A percentile compares a stretch with the other conserved stretches of the same genome.
These are phyloP conservation scores for Cephus pygmeus DNA, from an alignment of 2,888 invertebrate species.

Conservation along the genomic window DNA sequence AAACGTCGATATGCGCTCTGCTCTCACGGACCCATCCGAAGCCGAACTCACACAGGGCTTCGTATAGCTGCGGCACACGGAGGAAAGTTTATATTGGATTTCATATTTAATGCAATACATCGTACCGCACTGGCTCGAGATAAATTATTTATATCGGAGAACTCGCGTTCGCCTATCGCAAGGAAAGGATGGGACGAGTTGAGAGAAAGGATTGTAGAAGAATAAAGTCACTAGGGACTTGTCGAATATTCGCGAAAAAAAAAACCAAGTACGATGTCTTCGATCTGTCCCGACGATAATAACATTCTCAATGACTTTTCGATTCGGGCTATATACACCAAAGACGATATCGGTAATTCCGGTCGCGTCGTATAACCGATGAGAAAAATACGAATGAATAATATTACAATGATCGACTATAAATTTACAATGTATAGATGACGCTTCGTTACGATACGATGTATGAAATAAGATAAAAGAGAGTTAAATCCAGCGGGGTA, in stretches of 20 bases:
- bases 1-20: constrained; percentile 42
- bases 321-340: not conserved
- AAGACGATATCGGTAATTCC: not conserved
- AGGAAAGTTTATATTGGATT: constrained; percentile 60
- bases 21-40: constrained; percentile 5
- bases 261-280: not conserved
- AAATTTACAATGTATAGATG: too few relatives aligned
- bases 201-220: constrained; percentile 8
- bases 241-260: not conserved
- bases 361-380: not conserved
- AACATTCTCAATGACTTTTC: not conserved
- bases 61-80: constrained; percentile 14
- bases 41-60: not conserved
- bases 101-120: constrained; percentile 60
- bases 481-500: constrained; percentile 7
- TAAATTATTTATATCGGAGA: constrained; percentile 53
- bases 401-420: not conserved
- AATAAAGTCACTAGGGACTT: not conserved
- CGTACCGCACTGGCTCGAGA: constrained; percentile 36
- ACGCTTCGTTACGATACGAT: too few relatives aligned
- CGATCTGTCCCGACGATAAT: not conserved
- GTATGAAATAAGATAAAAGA: not conserved
- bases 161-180: constrained; percentile 20
- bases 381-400: not conserved
- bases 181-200: constrained; percentile 15